These are phyloP conservation scores for Oceanodroma leucorhoa DNA, from an alignment of 2,797 vertebrate species.

Conservation along the genomic window DNA sequence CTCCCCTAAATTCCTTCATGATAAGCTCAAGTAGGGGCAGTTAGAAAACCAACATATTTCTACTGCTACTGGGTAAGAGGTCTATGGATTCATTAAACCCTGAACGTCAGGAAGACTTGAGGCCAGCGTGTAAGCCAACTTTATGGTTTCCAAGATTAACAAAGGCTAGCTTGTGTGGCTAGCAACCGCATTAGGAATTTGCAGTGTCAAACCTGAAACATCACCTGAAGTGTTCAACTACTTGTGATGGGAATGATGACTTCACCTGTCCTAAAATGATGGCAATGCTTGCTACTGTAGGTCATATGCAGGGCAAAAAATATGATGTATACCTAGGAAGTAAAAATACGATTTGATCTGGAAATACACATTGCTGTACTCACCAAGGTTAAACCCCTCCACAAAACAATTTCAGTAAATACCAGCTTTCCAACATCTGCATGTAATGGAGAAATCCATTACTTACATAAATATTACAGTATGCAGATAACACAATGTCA, in stretches of 20 bases:
- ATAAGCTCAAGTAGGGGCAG: background rate
- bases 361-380: background rate
- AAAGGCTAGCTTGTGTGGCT: background rate
- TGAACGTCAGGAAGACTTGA: background rate
- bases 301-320: background rate
- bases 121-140: background rate
- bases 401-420: background rate
- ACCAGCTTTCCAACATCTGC: background rate
- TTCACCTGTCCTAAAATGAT: background rate
- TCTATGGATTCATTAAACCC: background rate
- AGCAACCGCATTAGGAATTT: background rate
- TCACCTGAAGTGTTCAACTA: background rate
- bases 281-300: background rate
- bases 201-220: background rate
- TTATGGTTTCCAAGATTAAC: background rate
- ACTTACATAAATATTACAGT: background rate
- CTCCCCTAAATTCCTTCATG: background rate
- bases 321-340: background rate
- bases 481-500: background rate
- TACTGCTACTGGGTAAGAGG: background rate
- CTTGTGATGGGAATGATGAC: background rate
- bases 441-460: background rate
- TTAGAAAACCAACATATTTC: background rate
- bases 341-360: background rate
- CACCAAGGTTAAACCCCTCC: background rate